phyloP scores from a whole-genome alignment of 92 coral and sea anemone genomes.

The Palythoa heliodiscus region DNA sequence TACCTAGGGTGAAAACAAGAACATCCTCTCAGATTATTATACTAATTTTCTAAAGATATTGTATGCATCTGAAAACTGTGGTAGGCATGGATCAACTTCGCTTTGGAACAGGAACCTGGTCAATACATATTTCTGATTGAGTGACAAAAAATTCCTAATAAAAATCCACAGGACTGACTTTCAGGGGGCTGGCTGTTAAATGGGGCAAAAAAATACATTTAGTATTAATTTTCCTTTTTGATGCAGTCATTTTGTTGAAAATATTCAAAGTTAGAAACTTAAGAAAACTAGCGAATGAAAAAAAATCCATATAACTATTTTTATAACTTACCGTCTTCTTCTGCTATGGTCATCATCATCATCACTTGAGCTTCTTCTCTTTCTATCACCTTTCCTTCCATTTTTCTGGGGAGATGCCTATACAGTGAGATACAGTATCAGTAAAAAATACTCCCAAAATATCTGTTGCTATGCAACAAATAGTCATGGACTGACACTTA shows the following conservation, averaged over 20 bases:
- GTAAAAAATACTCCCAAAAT: neutral
- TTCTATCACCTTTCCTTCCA: slow-evolving; percentile 76
- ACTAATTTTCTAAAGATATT: slow-evolving; percentile 34
- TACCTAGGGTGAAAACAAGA: slow-evolving; percentile 99
- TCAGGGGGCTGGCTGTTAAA: neutral
- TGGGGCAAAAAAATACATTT: neutral
- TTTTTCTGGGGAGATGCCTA: slow-evolving; percentile 76
- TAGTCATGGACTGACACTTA: neutral
- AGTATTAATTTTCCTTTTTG: neutral
- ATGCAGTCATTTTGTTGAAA: neutral
- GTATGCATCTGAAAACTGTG: slow-evolving; percentile 14
- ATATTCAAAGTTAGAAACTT: neutral
- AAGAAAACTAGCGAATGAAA: neutral
- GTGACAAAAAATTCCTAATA: neutral
- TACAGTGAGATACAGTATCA: slow-evolving; percentile 8
- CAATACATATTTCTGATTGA: neutral
- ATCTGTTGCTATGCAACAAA: neutral
- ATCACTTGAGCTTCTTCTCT: slow-evolving; percentile 71
- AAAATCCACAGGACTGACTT: neutral
- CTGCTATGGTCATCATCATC: slow-evolving; percentile 76
- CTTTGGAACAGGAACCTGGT: neutral
- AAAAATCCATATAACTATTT: neutral
- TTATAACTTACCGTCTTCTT: slow-evolving; percentile 69
- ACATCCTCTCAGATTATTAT: slow-evolving; percentile 82
- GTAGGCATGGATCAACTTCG: neutral